Percentiles rank a stretch among this genome's conserved stretches.
Evolutionary conservation across 2,797 vertebrate genomes (phyloP).

Genomic region (Poliocrania exsul): DNA sequence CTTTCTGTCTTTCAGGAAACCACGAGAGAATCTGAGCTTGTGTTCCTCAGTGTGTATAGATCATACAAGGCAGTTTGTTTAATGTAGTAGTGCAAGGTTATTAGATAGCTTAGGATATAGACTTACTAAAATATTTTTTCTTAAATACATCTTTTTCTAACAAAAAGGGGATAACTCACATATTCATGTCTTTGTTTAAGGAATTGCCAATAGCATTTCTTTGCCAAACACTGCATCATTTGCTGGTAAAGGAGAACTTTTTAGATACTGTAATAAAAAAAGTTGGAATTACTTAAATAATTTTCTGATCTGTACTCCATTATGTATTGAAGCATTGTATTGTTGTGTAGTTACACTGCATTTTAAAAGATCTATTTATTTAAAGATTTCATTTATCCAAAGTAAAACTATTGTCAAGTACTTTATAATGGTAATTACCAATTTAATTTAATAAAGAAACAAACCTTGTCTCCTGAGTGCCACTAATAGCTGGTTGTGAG

Average conservation of each 20-base stretch:
- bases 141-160: conserved; percentile 16
- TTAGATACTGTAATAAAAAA: background rate
- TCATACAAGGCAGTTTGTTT: background rate
- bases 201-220: background rate
- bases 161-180: background rate
- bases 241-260: background rate
- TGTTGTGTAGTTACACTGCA: background rate
- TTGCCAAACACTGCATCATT: background rate
- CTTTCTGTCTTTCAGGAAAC: background rate
- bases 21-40: background rate
- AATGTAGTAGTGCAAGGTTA: background rate
- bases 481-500: background rate
- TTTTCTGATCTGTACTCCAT: background rate
- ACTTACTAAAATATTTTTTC: background rate
- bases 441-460: background rate
- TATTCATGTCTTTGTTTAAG: background rate
- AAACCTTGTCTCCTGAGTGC: background rate
- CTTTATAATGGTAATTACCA: background rate
- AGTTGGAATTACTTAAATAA: background rate
- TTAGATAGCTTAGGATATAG: background rate
- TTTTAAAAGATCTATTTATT: background rate
- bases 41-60: background rate
- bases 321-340: background rate
- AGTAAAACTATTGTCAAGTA: background rate
- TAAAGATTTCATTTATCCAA: background rate